phyloP scores from a whole-genome alignment of 2,113 vertebrate genomes.

The Saimiri boliviensis region DNA sequence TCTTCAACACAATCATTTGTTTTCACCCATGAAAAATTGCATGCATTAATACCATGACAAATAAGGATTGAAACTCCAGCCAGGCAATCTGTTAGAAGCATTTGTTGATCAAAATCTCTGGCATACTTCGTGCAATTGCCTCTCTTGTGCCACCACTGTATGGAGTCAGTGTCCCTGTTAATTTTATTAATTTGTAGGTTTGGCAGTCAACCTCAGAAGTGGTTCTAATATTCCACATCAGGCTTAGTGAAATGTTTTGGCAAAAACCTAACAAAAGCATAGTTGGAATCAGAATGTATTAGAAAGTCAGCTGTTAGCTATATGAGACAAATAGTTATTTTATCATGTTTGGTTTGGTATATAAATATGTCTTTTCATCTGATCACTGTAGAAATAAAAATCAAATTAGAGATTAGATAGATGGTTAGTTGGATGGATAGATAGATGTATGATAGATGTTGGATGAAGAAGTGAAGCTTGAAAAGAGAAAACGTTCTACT shows the following conservation, averaged over 20 bases:
- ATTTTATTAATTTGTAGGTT: constrained; percentile 59
- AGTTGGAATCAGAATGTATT: neutral
- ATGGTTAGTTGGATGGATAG: neutral
- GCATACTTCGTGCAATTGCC: neutral
- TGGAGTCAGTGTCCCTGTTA: constrained; percentile 39
- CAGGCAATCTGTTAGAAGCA: constrained; percentile 57
- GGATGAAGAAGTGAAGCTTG: neutral
- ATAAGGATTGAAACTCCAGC: constrained; percentile 61
- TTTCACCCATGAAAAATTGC: constrained; percentile 69
- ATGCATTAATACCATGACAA: constrained; percentile 42
- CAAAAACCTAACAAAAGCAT: constrained; percentile 36
- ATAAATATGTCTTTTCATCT: constrained; percentile 36
- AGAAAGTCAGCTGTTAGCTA: constrained; percentile 15
- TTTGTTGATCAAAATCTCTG: constrained; percentile 61
- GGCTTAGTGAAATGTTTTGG: constrained; percentile 39
- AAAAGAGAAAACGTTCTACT: neutral
- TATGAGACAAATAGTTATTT: neutral
- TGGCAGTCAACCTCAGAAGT: constrained; percentile 49
- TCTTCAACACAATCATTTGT: constrained; percentile 76
- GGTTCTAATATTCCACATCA: constrained; percentile 41
- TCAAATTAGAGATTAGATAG: neutral
- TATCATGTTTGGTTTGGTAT: neutral
- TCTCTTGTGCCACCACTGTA: neutral
- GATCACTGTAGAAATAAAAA: constrained; percentile 54
- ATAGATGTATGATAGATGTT: neutral